Base-by-base conservation (phyloP, 1,140 invertebrate genomes). In the Holotrichia oblita region DNA sequence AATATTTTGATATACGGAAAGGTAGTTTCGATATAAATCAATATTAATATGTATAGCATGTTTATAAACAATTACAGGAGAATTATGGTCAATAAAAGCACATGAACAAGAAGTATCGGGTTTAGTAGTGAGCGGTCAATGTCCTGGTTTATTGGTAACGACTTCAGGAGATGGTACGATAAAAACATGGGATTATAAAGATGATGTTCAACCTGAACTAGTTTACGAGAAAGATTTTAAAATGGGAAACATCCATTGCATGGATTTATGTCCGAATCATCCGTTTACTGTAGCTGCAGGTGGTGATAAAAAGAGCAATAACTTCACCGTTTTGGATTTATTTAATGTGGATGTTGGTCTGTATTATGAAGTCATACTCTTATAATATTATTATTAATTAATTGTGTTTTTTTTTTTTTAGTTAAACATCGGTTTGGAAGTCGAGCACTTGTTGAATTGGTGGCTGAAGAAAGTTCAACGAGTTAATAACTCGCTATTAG, bases 71-170 rank as follows among this genome's bases (percentile, higher is more conserved):
- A 75, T 64, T 64, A 24, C 72, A 80, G 89, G 93, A 81, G 90
- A 93, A 40, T 79, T 99, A 20, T 98, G 94, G 94, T 91, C 91
- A 44, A 83, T 96, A 2, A 88, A 91, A 79, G 94, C 94, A 4
- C 96, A 98, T 85, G 90, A 92, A 77, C 92, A 96, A 82, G 93
- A 95, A 89, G 91, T 97, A 22, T 95, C 94, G 81, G 94, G 94
- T 81, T 86, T 96, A 40, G 89, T 89, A 73, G 85, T 94, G 41
- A 95, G 93, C 84, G 86, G 90, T 10, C 88, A 90, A 64, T 91
- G 93, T 76, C 91, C 91, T 9, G 93, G 94, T 0, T 87, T 93
- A 41, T 88, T 97, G 83, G 87, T 95, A 6, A 94, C 94, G 0
- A 87, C 90, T 20, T 93, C 94, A 12, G 89, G 89, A 17, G 95